Percentiles rank a stretch among this genome's conserved stretches.
phyloP scores from a whole-genome alignment of 2,797 vertebrate species.

The Clarias fuscus region DNA sequence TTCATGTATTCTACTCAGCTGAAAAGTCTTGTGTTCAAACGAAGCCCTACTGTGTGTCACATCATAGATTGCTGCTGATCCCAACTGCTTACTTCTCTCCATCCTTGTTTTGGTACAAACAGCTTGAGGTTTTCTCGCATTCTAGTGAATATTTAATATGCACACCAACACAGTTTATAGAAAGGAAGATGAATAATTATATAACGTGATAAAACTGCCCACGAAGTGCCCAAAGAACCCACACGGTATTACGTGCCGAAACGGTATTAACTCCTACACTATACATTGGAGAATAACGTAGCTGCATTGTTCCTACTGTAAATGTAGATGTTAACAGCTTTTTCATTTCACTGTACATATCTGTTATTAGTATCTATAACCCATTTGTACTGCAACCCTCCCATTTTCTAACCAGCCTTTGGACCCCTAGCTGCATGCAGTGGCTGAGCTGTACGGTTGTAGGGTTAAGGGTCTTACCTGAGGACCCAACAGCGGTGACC shows the following conservation, averaged over 20 bases:
- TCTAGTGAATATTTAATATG: constrained; percentile 26
- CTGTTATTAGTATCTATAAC: neutral
- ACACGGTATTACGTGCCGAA: neutral
- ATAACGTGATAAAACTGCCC: neutral
- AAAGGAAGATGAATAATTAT: constrained; percentile 5
- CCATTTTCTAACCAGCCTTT: too few relatives aligned
- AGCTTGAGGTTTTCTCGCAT: neutral
- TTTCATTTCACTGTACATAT: neutral
- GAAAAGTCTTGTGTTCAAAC: constrained; percentile 23
- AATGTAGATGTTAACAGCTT: constrained; percentile 1
- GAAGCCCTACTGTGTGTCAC: constrained; percentile 30
- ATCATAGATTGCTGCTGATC: constrained; percentile 13
- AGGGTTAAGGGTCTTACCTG: too few relatives aligned
- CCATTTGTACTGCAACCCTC: neutral
- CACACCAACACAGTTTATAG: neutral
- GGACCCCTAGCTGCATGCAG: too few relatives aligned
- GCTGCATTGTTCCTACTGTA: neutral
- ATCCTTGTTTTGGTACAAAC: constrained; percentile 32
- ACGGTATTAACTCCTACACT: neutral
- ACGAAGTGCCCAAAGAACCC: neutral
- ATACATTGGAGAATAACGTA: neutral
- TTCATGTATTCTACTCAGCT: constrained; percentile 17
- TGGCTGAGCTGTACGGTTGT: too few relatives aligned
- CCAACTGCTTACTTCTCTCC: constrained; percentile 12
- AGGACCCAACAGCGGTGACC: too few relatives aligned